Percentiles rank a stretch among this genome's conserved stretches.
Conservation (phyloP, 2,888 invertebrate genomes). For the Microplitis manilae region DNA sequence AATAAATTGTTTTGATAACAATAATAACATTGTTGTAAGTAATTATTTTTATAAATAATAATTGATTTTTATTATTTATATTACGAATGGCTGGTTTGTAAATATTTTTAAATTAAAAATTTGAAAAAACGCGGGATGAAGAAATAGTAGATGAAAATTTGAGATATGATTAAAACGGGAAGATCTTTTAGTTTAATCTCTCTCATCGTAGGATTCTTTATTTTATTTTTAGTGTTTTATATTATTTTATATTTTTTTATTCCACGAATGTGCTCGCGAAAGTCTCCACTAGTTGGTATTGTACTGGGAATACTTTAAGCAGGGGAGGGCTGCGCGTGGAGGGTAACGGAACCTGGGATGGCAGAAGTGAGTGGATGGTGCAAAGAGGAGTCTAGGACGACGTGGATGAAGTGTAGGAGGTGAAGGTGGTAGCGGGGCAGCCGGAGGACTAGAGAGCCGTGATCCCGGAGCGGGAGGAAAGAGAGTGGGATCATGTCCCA, state of each 20-base stretch:
- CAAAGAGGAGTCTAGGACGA: conserved; percentile 40
- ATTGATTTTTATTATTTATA: not conserved
- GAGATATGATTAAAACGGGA: conserved; percentile 35
- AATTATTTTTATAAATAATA: not conserved
- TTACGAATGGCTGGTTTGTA: too few species aligned
- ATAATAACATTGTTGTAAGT: conserved; percentile 26
- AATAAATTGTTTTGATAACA: not conserved
- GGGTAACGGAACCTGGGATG: conserved; percentile 40
- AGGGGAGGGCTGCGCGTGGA: conserved; percentile 47
- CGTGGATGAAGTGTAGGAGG: not conserved
- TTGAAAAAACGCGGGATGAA: not conserved
- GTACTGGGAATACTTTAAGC: conserved; percentile 57
- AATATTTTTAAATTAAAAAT: not conserved
- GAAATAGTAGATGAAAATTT: conserved; percentile 26
- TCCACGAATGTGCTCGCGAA: conserved; percentile 45
- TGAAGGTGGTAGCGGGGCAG: conserved; percentile 49
- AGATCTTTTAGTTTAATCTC: not conserved
- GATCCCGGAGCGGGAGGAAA: conserved; percentile 44
- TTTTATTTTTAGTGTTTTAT: conserved; percentile 6
- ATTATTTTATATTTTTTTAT: not conserved
- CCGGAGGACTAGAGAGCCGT: not conserved
- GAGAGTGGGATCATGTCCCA: conserved; percentile 64
- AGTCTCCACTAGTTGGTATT: conserved; percentile 58
- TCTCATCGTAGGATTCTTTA: conserved; percentile 1
- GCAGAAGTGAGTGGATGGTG: conserved; percentile 47